Conservation (phyloP, 1,140 invertebrate species). For the Cataglyphis hispanica region DNA sequence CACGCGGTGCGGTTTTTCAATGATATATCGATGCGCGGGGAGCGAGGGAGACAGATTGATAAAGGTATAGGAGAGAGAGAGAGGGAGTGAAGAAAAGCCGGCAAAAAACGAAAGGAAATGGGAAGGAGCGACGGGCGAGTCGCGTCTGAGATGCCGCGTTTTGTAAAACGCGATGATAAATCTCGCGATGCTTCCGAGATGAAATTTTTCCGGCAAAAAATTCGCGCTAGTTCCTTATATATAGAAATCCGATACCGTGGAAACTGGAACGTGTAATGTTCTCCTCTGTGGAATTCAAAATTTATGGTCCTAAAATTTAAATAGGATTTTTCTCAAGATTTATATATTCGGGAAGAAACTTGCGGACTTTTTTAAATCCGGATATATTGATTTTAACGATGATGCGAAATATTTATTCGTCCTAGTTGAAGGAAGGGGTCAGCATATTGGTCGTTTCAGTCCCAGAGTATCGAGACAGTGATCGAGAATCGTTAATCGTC, state of each 20-base stretch:
- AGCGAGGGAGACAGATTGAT: background rate
- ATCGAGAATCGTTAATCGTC: background rate
- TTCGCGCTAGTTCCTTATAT: background rate
- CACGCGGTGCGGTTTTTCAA: conserved; percentile 41
- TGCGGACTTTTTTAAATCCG: background rate
- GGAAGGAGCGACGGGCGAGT: conserved; percentile 25
- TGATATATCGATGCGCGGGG: conserved; percentile 53
- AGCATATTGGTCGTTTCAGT: background rate
- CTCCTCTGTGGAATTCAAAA: background rate
- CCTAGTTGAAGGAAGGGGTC: background rate
- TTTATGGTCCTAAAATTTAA: background rate
- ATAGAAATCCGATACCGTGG: conserved; percentile 18
- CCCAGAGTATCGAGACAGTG: background rate
- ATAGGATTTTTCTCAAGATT: background rate
- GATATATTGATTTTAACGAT: background rate
- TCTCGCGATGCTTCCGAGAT: conserved; percentile 36
- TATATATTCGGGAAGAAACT: background rate
- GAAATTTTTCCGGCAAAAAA: conserved; percentile 18
- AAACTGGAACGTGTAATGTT: conserved; percentile 34
- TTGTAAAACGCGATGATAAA: conserved; percentile 51
- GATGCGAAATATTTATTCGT: background rate
- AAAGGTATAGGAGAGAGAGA: conserved; percentile 34
- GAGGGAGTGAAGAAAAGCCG: background rate
- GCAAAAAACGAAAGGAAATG: background rate
- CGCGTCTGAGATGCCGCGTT: conserved; percentile 42